A percentile compares a stretch with the other conserved stretches of the same genome.
Conservation (phyloP, 2,113 vertebrate genomes). For the Lagopus muta region DNA sequence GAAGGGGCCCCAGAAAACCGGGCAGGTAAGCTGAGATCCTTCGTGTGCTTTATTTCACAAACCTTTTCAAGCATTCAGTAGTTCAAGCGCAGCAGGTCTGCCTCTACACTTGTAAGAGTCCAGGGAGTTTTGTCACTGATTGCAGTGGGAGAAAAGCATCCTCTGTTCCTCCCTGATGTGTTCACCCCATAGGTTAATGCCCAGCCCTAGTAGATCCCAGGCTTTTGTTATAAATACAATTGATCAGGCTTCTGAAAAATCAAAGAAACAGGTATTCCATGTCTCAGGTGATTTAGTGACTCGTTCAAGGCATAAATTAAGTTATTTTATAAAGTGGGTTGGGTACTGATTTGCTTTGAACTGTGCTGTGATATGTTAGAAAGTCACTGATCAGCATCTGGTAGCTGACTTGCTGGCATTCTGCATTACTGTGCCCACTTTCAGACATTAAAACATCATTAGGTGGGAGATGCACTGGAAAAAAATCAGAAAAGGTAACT, state of each 20-base stretch:
- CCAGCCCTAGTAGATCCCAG: constrained; percentile 69
- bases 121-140: not conserved
- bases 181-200: constrained; percentile 34
- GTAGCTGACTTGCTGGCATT: not conserved
- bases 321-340: not conserved
- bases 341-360: constrained; percentile 17
- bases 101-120: not conserved
- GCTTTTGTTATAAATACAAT: constrained; percentile 31
- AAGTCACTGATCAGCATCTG: not conserved
- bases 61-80: constrained; percentile 6
- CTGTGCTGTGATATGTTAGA: not conserved
- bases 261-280: not conserved
- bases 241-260: constrained; percentile 12
- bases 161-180: not conserved
- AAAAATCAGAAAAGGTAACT: not conserved
- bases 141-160: not conserved
- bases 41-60: constrained; percentile 67
- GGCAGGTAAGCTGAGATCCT: constrained; percentile 77
- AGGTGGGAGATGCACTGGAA: not conserved
- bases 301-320: not conserved
- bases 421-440: not conserved
- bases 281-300: not conserved
- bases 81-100: not conserved
- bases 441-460: not conserved
- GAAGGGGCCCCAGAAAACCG: constrained; percentile 83